Evolutionary conservation across 2,888 invertebrate species (phyloP).

Genomic region (Dioctria rufipes): DNA sequence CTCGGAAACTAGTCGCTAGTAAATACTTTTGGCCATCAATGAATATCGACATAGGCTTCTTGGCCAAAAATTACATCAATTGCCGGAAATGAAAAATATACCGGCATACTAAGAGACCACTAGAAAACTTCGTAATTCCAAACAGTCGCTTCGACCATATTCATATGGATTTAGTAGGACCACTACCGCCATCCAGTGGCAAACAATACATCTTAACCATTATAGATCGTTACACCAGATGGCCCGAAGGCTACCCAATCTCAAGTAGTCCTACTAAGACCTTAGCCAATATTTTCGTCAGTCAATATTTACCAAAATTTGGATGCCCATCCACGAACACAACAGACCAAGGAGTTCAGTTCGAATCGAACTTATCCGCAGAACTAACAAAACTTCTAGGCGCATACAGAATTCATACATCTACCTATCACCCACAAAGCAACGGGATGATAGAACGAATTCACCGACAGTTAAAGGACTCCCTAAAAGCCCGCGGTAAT

Average conservation of each 20-base stretch:
- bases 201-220: conserved; percentile 62
- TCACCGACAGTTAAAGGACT: not conserved
- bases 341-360: conserved; percentile 58
- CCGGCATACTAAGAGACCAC: conserved; percentile 61
- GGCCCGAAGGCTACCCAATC: too few species aligned
- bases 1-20: conserved; percentile 59
- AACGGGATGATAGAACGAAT: not conserved
- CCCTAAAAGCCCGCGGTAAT: not conserved
- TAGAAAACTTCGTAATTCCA: conserved; percentile 60
- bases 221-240: conserved; percentile 61
- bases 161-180: conserved; percentile 66
- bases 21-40: conserved; percentile 63
- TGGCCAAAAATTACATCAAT: conserved; percentile 63
- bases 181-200: conserved; percentile 62
- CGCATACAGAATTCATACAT: not conserved
- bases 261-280: conserved; percentile 59
- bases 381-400: conserved; percentile 18
- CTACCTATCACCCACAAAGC: not conserved
- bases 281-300: conserved; percentile 49
- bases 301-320: conserved; percentile 55
- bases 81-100: conserved; percentile 65
- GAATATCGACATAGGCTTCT: conserved; percentile 62
- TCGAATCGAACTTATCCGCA: conserved; percentile 45
- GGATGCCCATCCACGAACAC: conserved; percentile 56
- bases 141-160: conserved; percentile 64